Evolutionary conservation across 2,888 invertebrate genomes (phyloP), one percentile per base, ranked within the genome.

Genomic region (Tetragonisca angustula): DNA sequence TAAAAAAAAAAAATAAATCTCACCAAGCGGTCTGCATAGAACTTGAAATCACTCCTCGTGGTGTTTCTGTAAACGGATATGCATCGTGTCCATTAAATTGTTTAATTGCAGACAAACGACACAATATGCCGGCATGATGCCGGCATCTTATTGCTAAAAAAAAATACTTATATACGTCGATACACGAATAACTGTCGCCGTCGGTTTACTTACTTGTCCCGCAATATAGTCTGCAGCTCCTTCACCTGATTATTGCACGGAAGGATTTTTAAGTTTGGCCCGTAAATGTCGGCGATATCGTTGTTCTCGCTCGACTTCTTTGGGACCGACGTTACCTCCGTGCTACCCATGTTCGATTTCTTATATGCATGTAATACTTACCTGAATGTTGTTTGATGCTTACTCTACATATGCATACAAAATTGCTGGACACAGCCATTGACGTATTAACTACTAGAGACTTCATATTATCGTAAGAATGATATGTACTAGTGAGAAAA

Each of bases 11-110:
- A 68, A 65, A 64, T 11, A 24, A n/a, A 43, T 68, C 95, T 95
- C 94, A 96, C 96, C 94, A 99, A 95, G 87, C 99, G 97, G 94
- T 99, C 99, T 0, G 99, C 99, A 94, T 98, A 99, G 95, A 99
- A 99, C 94, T 99, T 99, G 94, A 99, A 99, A 95, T 99, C 99
- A 95, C 98, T 98, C 89, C 99, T 96, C 4, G 97, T 95, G 43
- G 99, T 99, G 91, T 97, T 98, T 94, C 99, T 99, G 94, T 87
- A 95, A 96, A 91, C 73, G 90, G 85, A 81, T 13, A 79, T 43
- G 49, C 17, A 75, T 75, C 24, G n/a, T 68, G 43, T 65, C 17
- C 19, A 27, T 82, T 77, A 74, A 74, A 62, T 15, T 56, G 36
- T 54, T 72, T 59, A 62, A 62, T 70, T 13, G n/a, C 3, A 61